Base-by-base conservation (phyloP, 2,797 vertebrate genomes). In the Tenualosa ilisha region DNA sequence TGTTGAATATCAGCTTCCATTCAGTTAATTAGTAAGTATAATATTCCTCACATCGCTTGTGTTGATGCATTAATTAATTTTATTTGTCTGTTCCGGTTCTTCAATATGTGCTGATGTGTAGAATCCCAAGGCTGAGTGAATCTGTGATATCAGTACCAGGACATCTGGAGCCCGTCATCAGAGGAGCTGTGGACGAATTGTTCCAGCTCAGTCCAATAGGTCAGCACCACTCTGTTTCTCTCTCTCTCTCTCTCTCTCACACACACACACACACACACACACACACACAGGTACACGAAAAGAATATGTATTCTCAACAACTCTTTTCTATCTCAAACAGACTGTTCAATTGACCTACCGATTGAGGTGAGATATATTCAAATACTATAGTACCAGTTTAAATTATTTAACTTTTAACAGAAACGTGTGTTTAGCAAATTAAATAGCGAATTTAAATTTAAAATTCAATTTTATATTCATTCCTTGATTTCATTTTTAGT, bases 401-500 rank as follows among this genome's bases (percentile, higher is more conserved):
- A 4, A 1, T 46, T 46, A 31, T 31, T 46, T 4, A 46, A 4
- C 46, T 46, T 46, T 46, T 7, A 46, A 46, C 46, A 46, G 46
- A 46, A 46, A 31, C 1, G 31, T 31, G 31, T 31, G 31, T 31
- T 31, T 31, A 31, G 31, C 31, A 31, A 31, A 31, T 31, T 31
- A 31, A 31, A 31, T 31, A 31, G 31, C 31, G 31, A 31, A 31
- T 31, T 0, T 31, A 31, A 31, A 31, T 31, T 31, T 31, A 0
- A 31, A 31, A 46, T 46, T 46, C 17, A 3, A 63, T 22, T 22
- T 31, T 31, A 31, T 31, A 6, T 24, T 63, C 3, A n/a, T 63
- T 2, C 26, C 22, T 81, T 46, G 37, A 3, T 86, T 13, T 88
- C 6, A 3, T 88, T 59, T 50, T 72, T 90, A 95, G 94, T 95